A percentile compares a stretch with the other conserved stretches of the same genome.
phyloP scores from a whole-genome alignment of 2,888 invertebrate species.

The Hymenopus coronatus region DNA sequence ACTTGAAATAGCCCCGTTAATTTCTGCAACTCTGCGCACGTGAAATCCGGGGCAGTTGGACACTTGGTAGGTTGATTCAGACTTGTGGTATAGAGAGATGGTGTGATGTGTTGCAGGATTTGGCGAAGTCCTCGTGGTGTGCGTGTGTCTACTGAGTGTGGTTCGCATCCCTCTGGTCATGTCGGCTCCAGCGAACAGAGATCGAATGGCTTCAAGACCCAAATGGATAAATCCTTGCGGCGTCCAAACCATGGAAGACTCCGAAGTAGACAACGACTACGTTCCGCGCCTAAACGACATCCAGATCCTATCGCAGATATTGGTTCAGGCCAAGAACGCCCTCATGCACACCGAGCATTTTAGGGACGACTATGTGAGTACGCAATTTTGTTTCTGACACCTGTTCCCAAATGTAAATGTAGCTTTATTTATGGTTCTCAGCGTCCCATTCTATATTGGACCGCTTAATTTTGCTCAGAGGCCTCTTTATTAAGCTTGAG shows the following conservation, averaged over 20 bases:
- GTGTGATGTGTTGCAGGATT: constrained; percentile 47
- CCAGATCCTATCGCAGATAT: constrained; percentile 48
- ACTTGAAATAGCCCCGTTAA: too few species aligned
- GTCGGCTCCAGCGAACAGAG: constrained; percentile 43
- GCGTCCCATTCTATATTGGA: too few species aligned
- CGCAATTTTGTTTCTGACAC: not conserved
- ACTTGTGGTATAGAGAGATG: too few species aligned
- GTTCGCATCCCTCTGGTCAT: constrained; percentile 43
- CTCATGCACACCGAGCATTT: constrained; percentile 47
- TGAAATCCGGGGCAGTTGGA: too few species aligned
- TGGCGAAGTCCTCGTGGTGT: constrained; percentile 47
- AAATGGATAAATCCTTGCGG: constrained; percentile 57
- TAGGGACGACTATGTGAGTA: constrained; percentile 52
- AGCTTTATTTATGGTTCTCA: too few species aligned
- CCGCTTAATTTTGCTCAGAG: too few species aligned
- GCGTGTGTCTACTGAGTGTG: constrained; percentile 46
- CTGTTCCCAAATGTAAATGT: too few species aligned
- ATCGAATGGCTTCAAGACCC: constrained; percentile 36
- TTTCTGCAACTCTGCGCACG: too few species aligned
- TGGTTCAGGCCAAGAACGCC: constrained; percentile 49
- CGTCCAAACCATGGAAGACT: constrained; percentile 21
- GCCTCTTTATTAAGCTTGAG: too few species aligned
- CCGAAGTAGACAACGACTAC: constrained; percentile 26
- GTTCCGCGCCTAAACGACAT: constrained; percentile 39
- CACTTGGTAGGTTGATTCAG: too few species aligned